Base-by-base conservation (phyloP, 2,888 invertebrate species). In the Hipparchia semele region DNA sequence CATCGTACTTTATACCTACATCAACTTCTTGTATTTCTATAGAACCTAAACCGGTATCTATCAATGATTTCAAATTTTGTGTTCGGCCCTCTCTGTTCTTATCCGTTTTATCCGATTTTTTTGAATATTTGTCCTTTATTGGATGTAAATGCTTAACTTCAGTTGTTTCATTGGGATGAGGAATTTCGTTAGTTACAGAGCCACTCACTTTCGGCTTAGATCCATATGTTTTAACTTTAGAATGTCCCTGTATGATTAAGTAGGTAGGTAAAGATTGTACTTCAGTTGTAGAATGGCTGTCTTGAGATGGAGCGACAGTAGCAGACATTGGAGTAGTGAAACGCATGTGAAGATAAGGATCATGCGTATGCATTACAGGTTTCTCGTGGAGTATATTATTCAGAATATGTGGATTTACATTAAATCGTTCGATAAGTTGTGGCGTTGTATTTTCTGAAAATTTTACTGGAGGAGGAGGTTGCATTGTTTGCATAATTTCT, bases 161-260 rank as follows among this genome's bases (percentile, higher is more conserved):
- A 75, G 90, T 94, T 51, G 94, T 93, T 82, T 94, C 93, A 74
- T 92, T 90, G 6, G 86, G 87, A 76, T 92, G 93, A 10, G 91
- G 85, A 75, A 95, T 95, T 82, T 95, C 95, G 79, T 95, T 95
- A 70, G 78, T 84, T 13, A 81, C 80, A 1, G 82, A 80, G 60
- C 86, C 83, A 53, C 45, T 75, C 8, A 23, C 46, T 80, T 88
- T 89, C 73, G 94, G 94, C 76, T 94, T 94, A 0, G 96, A 96
- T 12, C 97, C 96, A 82, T 97, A 97, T 0, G 96, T 97, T 90
- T 97, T 97, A 0, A 97, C 97, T 90, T 97, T 97, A 0, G 97
- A 97, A 85, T 97, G 97, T 0, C 97, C 97, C 87, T 97, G 97
- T 79, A 97, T 97, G 49, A 97, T 97, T 45, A 97, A 91, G 82